These are phyloP conservation scores for Heterodera schachtii DNA, from an alignment of 1,140 invertebrate species.

Conservation along the genomic window DNA sequence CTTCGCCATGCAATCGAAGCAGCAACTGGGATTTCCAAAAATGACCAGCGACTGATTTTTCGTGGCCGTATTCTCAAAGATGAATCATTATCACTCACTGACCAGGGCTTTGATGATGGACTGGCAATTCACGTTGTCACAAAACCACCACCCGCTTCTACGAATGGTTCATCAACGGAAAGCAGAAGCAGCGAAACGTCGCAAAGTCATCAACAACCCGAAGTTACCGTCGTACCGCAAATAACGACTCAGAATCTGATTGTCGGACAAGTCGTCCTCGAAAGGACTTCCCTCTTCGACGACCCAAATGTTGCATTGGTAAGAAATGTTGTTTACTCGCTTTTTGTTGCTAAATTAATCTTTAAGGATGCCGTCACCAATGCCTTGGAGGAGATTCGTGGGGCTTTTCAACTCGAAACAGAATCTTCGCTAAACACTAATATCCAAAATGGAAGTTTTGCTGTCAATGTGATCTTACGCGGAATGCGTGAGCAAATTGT, in stretches of 20 bases:
- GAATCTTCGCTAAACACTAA: slow-evolving; percentile 16
- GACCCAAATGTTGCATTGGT: slow-evolving; percentile 31
- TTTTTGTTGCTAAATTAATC: not conserved
- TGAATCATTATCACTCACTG: slow-evolving; percentile 7
- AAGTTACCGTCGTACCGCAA: slow-evolving; percentile 9
- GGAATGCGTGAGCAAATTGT: slow-evolving; percentile 17
- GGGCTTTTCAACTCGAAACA: slow-evolving; percentile 6
- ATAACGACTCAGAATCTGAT: slow-evolving; percentile 30
- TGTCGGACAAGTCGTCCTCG: slow-evolving; percentile 18
- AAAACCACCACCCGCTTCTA: not conserved
- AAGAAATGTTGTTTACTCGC: not conserved
- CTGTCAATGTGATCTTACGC: slow-evolving; percentile 29
- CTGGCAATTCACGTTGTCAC: slow-evolving; percentile 35
- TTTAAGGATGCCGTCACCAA: slow-evolving; percentile 17
- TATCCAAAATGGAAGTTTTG: slow-evolving; percentile 20
- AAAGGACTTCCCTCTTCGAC: slow-evolving; percentile 26
- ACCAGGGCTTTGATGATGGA: slow-evolving; percentile 25
- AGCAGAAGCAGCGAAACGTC: not conserved
- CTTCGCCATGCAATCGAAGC: slow-evolving; percentile 26
- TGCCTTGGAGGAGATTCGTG: slow-evolving; percentile 1
- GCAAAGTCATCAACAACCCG: slow-evolving; percentile 5
- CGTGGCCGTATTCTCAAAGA: slow-evolving; percentile 24
- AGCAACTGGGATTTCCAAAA: not conserved
- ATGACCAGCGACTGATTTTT: slow-evolving; percentile 30
- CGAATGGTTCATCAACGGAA: not conserved